Conservation (phyloP, 2,797 vertebrate species). For the Mus minutoides region DNA sequence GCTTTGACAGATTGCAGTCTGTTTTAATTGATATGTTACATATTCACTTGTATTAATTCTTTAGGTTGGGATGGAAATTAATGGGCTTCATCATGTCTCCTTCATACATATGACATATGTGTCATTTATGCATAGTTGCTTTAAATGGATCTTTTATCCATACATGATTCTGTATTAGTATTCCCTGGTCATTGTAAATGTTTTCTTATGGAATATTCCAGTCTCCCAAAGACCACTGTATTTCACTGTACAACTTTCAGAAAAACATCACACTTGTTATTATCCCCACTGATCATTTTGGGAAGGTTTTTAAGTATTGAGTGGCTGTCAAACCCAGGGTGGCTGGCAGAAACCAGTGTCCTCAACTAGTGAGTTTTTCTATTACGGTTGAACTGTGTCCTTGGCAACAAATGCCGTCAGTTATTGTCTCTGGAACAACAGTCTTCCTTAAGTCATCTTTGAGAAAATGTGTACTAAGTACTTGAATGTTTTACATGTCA, state of each 20-base stretch:
- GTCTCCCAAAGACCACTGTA: neutral
- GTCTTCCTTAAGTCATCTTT: constrained; percentile 6
- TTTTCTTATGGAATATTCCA: neutral
- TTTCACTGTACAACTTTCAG: neutral
- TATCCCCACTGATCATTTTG: neutral
- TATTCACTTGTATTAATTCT: neutral
- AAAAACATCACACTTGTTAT: neutral
- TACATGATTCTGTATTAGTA: neutral
- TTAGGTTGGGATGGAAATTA: neutral
- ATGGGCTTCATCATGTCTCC: neutral
- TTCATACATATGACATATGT: neutral
- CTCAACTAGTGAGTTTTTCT: constrained; percentile 1
- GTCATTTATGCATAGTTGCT: neutral
- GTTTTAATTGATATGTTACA: neutral
- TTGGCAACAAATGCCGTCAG: neutral
- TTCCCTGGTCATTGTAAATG: neutral
- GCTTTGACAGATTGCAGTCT: neutral
- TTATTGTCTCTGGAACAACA: neutral
- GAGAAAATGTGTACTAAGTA: neutral
- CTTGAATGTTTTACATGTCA: neutral
- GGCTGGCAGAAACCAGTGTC: neutral
- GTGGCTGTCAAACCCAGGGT: neutral
- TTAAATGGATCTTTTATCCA: neutral
- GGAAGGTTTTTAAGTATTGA: neutral
- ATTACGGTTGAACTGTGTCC: constrained; percentile 16